Base-by-base conservation (phyloP, 2,797 vertebrate species). In the Phoeniculus purpureus region DNA sequence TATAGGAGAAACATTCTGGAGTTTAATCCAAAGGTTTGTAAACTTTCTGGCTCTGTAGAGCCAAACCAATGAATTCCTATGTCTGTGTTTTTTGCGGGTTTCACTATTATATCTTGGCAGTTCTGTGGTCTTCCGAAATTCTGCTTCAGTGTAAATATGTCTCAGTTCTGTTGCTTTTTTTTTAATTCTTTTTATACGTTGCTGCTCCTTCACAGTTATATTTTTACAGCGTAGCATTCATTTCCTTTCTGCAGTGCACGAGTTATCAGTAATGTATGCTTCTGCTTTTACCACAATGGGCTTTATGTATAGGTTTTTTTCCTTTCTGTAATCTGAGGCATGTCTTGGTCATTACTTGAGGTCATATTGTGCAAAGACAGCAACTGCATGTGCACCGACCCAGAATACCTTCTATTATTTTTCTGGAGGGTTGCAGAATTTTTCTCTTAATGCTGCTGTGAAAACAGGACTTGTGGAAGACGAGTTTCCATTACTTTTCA, bases 1-100 rank as follows among this genome's bases (percentile, higher is more conserved):
- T 91, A 64, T 90, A 82, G 75, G 66, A 94, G 50, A 82, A 89
- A 73, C 43, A 65, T 95, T 93, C 93, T 95, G 93, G 84, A 93
- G 79, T 73, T 92, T 91, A 91, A 85, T 90, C 55, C 37, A 47
- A 92, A 68, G 31, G 68, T 85, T 95, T 94, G 78, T 85, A 94
- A 93, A 85, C 65, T 73, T 91, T 17, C 59, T 86, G 65, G 50
- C 74, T 95, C 65, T 9, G 3, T 1, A 45, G 83, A 92, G 83
- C 56, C 82, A 86, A 91, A 89, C 0, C 6, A 15, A 6, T 80
- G 54, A 16, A 15, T 77, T 91, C 86, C 47, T 70, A 26, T 87
- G 27, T 47, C 47, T 68, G 13, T 64, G 14, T 15, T 83, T 81
- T 80, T 2, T 85, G 2, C 7, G 6, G 26, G 51, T 92, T 91